A percentile compares a stretch with the other conserved stretches of the same genome.
These are phyloP conservation scores for Onychomys torridus DNA, from an alignment of 2,797 vertebrate genomes.

Conservation along the genomic window DNA sequence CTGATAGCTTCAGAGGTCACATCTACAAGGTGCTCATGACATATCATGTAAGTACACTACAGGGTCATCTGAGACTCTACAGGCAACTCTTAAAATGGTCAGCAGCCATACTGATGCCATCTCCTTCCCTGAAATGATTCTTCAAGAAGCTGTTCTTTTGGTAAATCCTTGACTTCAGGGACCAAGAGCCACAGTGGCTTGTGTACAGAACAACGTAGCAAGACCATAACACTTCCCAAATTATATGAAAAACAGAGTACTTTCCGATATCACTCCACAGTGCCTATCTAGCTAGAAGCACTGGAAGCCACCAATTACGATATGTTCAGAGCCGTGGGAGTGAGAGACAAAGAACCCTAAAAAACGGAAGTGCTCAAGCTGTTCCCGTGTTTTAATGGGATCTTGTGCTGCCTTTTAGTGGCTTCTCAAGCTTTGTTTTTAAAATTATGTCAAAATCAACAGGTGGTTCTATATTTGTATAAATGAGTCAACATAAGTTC, in stretches of 20 bases:
- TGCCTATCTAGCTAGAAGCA: background rate
- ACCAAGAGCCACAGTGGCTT: background rate
- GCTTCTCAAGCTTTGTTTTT: conserved; percentile 36
- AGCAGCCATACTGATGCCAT: background rate
- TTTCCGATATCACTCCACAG: conserved; percentile 41
- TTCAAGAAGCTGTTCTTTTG: background rate
- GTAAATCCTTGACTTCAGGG: background rate
- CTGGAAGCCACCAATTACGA: background rate
- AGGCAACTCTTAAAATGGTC: background rate
- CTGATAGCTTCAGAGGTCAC: background rate
- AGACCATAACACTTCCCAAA: background rate
- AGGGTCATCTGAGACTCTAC: background rate
- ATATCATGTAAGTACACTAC: background rate
- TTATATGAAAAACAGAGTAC: background rate
- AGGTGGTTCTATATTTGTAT: conserved; percentile 40
- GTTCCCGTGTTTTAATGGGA: conserved; percentile 23
- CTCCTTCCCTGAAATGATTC: background rate
- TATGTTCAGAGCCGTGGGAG: conserved; percentile 13
- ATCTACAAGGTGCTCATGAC: background rate
- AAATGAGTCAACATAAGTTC: conserved; percentile 35
- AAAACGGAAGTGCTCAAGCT: conserved; percentile 9
- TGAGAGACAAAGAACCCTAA: conserved; percentile 27
- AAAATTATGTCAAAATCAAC: conserved; percentile 60
- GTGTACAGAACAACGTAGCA: conserved; percentile 8
- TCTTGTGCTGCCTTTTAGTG: conserved; percentile 17